These are phyloP conservation scores for Heliothis virescens DNA, from an alignment of 1,140 invertebrate genomes.

Conservation along the genomic window DNA sequence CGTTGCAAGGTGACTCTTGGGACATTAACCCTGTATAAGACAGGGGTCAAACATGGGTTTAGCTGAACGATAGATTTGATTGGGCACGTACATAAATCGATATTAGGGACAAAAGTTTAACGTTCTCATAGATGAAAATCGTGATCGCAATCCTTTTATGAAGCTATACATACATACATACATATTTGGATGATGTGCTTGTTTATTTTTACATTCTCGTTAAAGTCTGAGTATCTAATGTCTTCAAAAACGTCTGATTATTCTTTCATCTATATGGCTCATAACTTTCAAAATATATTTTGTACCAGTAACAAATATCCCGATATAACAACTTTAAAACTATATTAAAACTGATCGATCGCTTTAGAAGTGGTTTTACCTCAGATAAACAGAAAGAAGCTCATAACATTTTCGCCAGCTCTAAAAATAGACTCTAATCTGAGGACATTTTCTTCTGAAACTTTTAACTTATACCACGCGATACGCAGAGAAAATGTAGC, in stretches of 20 bases:
- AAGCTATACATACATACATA: too few relatives aligned
- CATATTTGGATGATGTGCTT: too few relatives aligned
- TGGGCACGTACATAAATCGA: conserved; percentile 5
- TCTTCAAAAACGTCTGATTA: too few relatives aligned
- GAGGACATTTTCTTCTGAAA: background rate
- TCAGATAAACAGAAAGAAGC: too few relatives aligned
- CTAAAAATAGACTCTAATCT: background rate
- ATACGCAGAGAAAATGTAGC: conserved; percentile 53
- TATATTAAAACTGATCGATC: too few relatives aligned
- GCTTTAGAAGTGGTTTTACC: too few relatives aligned
- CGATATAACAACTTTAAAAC: too few relatives aligned
- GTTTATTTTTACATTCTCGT: too few relatives aligned
- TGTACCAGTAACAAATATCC: too few relatives aligned
- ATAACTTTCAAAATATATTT: too few relatives aligned
- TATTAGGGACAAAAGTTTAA: conserved; percentile 1
- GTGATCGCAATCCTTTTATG: background rate
- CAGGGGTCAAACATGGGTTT: conserved; percentile 21
- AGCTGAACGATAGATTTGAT: conserved; percentile 8
- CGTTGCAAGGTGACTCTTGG: background rate
- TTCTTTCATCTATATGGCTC: too few relatives aligned
- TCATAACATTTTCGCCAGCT: background rate
- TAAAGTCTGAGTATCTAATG: too few relatives aligned
- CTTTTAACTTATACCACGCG: conserved; percentile 31
- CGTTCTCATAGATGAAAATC: background rate
- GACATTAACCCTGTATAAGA: background rate